Base-by-base conservation (phyloP, 35 echinoderm and acorn worm genomes). In the Diadema setosum region DNA sequence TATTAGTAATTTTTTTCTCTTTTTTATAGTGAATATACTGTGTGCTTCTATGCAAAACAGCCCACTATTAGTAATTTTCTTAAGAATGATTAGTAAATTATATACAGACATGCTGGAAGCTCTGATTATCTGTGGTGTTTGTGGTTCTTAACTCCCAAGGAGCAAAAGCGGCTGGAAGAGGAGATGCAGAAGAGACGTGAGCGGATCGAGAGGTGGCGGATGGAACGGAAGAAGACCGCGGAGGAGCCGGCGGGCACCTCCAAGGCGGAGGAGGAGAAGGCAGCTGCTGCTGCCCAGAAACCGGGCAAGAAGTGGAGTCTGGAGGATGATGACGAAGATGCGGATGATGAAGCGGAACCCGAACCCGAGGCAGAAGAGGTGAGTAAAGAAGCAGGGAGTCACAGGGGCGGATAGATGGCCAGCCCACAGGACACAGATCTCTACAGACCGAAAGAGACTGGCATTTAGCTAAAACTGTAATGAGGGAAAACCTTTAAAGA, bases 151-250 rank as follows among this genome's bases (percentile, higher is more conserved):
- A 39, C 57, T 37, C 4, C 46, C 5, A 24, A 94, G 95, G 96
- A 98, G 82, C 96, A 98, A 88, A 98, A 94, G 49, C 75, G 81
- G 27, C 60, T 98, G 52, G 96, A 98, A 42, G 89, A 94, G 58
- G 92, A 94, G 45, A 98, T 98, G 88, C 96, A 98, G 82, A 87
- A 88, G 45, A 58, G 96, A 58, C 63, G 92, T 50, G 96, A 98
- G 82, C 80, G 96, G 33, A 98, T 98, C 30, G 96, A 98, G 64
- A 87, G 88, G 65, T 98, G 96, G 96, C 57, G 96, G 23, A 80
- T 84, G 40, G 96, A 98, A 64, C 82, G 91, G 20, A 98, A 98
- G 81, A 98, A 94, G 41, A 65, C 87, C 5, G 52, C 45, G 37
- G 88, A 87, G 9, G 60, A 81, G 21, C 63, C 91, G 7, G 82